A percentile compares a stretch with the other conserved stretches of the same genome.
These are phyloP conservation scores for Benitochromis conjunctus DNA, from an alignment of 2,113 vertebrate species.

Conservation along the genomic window DNA sequence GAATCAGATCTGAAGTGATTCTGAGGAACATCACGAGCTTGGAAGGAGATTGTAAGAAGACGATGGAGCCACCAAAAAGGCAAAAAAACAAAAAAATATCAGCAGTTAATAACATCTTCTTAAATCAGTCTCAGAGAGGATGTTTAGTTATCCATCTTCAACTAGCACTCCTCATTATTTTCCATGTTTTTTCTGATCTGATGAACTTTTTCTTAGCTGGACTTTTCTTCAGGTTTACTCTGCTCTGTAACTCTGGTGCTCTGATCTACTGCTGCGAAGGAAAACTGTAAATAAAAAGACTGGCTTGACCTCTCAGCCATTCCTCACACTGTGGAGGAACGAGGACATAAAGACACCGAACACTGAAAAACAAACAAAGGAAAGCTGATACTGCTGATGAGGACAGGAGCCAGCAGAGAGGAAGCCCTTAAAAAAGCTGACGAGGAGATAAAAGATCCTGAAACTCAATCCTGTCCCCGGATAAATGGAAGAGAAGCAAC, in stretches of 20 bases:
- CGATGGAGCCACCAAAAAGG: too few relatives aligned
- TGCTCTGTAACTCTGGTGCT: not conserved
- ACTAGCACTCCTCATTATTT: rapidly evolving
- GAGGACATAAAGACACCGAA: not conserved
- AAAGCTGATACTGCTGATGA: not conserved
- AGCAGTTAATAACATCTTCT: too few relatives aligned
- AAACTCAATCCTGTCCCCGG: not conserved
- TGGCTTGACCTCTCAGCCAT: rapidly evolving
- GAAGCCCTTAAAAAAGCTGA: not conserved
- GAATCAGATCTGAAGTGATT: too few relatives aligned
- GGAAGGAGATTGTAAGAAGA: too few relatives aligned
- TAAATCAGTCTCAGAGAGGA: not conserved
- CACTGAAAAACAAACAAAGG: not conserved
- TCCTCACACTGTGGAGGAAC: not conserved
- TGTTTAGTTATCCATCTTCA: rapidly evolving
- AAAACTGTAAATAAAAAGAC: not conserved
- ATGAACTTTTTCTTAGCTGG: not conserved
- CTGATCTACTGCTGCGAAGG: not conserved
- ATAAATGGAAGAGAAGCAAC: not conserved
- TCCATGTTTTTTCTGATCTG: not conserved
- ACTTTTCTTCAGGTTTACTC: not conserved
- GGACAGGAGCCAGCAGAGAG: not conserved
- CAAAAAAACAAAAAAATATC: too few relatives aligned
- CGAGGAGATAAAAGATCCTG: not conserved
- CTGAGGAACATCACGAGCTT: too few relatives aligned